Conservation (phyloP, 2,113 vertebrate genomes). For the Cynopterus brachyotis region DNA sequence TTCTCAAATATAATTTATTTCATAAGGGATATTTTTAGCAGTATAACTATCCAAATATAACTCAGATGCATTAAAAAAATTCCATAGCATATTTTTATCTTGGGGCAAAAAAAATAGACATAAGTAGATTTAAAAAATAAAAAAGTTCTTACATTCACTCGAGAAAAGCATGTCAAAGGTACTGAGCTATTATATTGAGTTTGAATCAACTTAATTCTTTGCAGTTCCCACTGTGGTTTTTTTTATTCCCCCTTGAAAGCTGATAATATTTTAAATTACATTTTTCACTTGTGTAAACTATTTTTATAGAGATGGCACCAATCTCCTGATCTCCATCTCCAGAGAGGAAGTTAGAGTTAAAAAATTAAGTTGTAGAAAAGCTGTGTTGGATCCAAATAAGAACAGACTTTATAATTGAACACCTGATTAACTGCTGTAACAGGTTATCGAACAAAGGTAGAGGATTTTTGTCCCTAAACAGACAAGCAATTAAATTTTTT, state of each 20-base stretch:
- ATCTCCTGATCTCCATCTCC: not conserved
- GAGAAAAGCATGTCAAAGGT: not conserved
- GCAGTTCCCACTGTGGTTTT: not conserved
- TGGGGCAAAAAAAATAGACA: not conserved
- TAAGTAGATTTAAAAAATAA: not conserved
- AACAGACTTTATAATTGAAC: slow-evolving; percentile 20
- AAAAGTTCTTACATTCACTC: not conserved
- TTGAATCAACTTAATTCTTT: not conserved
- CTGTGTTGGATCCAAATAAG: not conserved
- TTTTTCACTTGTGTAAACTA: not conserved
- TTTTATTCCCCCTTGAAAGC: not conserved
- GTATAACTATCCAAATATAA: not conserved
- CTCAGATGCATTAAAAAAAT: not conserved
- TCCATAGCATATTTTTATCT: not conserved
- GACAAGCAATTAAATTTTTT: not conserved
- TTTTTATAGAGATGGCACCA: not conserved
- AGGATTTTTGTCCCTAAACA: not conserved
- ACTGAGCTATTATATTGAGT: not conserved
- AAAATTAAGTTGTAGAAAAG: not conserved
- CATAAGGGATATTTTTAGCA: not conserved
- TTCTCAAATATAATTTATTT: not conserved
- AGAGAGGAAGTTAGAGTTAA: not conserved
- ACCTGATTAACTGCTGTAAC: not conserved
- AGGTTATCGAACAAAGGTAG: not conserved
- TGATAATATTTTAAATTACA: not conserved